Evolutionary conservation across 2,888 invertebrate genomes (phyloP).

Genomic region (Tribolium freemani): DNA sequence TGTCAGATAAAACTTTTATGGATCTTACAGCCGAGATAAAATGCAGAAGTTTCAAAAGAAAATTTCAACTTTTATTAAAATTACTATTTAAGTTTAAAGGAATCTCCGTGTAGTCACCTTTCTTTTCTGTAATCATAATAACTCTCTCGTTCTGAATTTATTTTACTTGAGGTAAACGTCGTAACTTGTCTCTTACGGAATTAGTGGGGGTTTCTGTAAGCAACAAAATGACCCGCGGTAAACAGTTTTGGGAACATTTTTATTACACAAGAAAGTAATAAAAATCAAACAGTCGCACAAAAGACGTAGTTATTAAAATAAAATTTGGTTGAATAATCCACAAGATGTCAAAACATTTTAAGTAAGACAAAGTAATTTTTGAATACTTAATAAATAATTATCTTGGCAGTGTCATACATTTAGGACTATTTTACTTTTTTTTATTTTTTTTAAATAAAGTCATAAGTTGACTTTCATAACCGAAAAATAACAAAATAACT

Average conservation of each 20-base stretch:
- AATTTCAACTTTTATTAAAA: slow-evolving; percentile 34
- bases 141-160: background rate
- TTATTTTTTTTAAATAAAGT: no score
- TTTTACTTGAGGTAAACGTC: background rate
- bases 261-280: background rate
- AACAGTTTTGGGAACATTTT: background rate
- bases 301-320: no score
- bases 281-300: background rate
- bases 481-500: no score
- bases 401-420: no score
- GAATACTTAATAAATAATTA: no score
- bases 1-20: slow-evolving; percentile 38
- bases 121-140: background rate
- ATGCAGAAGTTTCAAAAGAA: slow-evolving; percentile 23
- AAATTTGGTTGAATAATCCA: no score
- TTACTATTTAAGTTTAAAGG: slow-evolving; percentile 28
- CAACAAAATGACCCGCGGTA: background rate
- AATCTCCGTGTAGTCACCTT: background rate
- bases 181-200: background rate
- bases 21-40: slow-evolving; percentile 30
- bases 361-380: no score
- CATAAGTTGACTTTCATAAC: no score
- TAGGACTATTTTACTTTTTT: no score
- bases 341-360: no score
- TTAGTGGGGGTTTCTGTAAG: background rate